Evolutionary conservation across 2,797 vertebrate genomes (phyloP).

Genomic region (Oryzias sinensis): DNA sequence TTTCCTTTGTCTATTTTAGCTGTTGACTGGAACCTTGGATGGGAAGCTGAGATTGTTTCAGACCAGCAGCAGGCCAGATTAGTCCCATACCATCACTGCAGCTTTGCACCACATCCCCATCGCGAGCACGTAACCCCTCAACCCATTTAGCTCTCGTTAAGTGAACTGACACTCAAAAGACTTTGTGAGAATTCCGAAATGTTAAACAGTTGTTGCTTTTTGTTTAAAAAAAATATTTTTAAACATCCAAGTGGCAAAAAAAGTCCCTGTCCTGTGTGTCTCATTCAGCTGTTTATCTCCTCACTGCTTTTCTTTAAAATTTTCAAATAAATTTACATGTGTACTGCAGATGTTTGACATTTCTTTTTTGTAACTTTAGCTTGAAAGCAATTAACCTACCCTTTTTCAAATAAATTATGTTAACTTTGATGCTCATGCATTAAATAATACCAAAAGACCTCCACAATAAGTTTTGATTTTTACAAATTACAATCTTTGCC

Average conservation of each 20-base stretch:
- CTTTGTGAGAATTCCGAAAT: constrained; percentile 23
- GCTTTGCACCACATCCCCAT: constrained; percentile 34
- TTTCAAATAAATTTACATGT: no score
- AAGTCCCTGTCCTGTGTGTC: no score
- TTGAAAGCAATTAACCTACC: no score
- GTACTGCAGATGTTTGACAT: no score
- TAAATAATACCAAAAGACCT: no score
- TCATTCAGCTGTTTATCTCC: no score
- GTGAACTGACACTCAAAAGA: constrained; percentile 25
- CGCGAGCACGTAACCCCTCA: constrained; percentile 39
- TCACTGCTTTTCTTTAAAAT: no score
- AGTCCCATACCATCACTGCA: constrained; percentile 43
- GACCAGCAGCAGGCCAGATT: constrained; percentile 49
- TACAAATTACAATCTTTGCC: no score
- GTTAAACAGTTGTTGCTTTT: constrained; percentile 12
- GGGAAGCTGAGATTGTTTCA: constrained; percentile 84
- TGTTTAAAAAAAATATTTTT: constrained; percentile 15
- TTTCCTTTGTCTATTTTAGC: constrained; percentile 66
- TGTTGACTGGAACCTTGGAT: constrained; percentile 85
- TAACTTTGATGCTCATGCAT: no score
- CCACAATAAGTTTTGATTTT: no score
- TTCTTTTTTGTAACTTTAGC: no score
- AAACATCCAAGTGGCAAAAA: not conserved
- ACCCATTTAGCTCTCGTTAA: constrained; percentile 48
- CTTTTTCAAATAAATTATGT: no score